phyloP scores from a whole-genome alignment of 2,888 invertebrate genomes.

The Zygogramma bicolorata region DNA sequence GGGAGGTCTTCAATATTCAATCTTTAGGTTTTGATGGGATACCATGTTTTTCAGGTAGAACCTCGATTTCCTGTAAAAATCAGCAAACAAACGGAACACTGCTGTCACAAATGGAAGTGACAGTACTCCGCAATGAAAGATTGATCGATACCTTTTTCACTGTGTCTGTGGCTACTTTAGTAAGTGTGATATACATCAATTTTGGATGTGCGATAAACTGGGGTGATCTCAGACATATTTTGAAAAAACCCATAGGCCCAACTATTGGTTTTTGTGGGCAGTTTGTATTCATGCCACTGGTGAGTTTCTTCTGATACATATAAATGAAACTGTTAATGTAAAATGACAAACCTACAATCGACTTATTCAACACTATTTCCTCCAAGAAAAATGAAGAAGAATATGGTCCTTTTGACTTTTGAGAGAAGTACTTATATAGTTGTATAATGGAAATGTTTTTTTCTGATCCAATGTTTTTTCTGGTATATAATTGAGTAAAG shows the following conservation, averaged over 20 bases:
- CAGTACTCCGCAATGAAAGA: slow-evolving; percentile 65
- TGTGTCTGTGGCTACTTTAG: slow-evolving; percentile 79
- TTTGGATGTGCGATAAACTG: slow-evolving; percentile 90
- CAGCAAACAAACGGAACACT: slow-evolving; percentile 28
- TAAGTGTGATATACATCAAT: slow-evolving; percentile 86
- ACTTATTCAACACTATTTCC: too few species aligned
- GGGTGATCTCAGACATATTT: slow-evolving; percentile 74
- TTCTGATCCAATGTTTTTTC: too few species aligned
- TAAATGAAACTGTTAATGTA: too few species aligned
- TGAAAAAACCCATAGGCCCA: slow-evolving; percentile 82
- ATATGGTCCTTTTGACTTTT: too few species aligned
- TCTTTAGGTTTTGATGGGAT: too few species aligned
- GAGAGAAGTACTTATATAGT: too few species aligned
- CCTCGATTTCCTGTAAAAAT: slow-evolving; percentile 46
- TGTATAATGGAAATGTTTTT: too few species aligned
- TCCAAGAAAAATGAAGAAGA: too few species aligned
- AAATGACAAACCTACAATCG: too few species aligned
- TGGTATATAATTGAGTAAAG: too few species aligned
- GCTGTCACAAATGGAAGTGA: slow-evolving; percentile 49
- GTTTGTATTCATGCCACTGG: slow-evolving; percentile 86
- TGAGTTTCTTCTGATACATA: too few species aligned
- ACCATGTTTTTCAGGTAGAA: slow-evolving; percentile 49
- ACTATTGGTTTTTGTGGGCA: slow-evolving; percentile 82
- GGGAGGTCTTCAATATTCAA: too few species aligned
- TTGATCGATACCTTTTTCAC: slow-evolving; percentile 80